These are phyloP conservation scores for Leucophenga maculata DNA, from an alignment of 2,888 invertebrate species.

Conservation along the genomic window DNA sequence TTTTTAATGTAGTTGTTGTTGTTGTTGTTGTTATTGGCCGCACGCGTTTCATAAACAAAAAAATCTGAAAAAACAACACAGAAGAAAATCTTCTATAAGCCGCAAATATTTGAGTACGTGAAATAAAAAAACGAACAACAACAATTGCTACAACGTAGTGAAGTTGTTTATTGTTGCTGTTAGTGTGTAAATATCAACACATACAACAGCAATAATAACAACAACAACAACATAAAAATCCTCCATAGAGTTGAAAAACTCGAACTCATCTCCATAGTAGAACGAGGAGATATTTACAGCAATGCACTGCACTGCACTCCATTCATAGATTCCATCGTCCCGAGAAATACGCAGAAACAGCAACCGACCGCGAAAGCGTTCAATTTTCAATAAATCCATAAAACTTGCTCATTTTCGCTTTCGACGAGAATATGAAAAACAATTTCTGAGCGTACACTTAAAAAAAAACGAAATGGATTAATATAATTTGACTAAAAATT, in stretches of 20 bases:
- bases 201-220: constrained; percentile 7
- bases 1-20: constrained; percentile 33
- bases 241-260: constrained; percentile 10
- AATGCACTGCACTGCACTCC: constrained; percentile 28
- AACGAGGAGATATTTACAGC: too few relatives aligned
- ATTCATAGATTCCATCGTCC: background rate
- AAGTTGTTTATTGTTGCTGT: constrained; percentile 25
- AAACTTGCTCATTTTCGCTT: constrained; percentile 43
- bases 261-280: constrained; percentile 11
- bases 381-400: constrained; percentile 64
- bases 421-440: background rate
- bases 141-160: background rate
- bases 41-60: constrained; percentile 62
- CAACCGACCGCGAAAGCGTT: constrained; percentile 48
- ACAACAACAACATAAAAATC: constrained; percentile 17
- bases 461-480: constrained; percentile 42
- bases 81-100: constrained; percentile 34
- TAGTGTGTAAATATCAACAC: constrained; percentile 25
- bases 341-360: background rate
- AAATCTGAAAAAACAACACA: constrained; percentile 43
- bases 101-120: constrained; percentile 19
- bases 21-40: constrained; percentile 53
- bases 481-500: background rate
- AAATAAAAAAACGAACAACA: constrained; percentile 4
- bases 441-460: constrained; percentile 30